A percentile compares a stretch with the other conserved stretches of the same genome.
These are phyloP conservation scores for Uromys caudimaculatus DNA, from an alignment of 2,797 vertebrate genomes.

Conservation along the genomic window DNA sequence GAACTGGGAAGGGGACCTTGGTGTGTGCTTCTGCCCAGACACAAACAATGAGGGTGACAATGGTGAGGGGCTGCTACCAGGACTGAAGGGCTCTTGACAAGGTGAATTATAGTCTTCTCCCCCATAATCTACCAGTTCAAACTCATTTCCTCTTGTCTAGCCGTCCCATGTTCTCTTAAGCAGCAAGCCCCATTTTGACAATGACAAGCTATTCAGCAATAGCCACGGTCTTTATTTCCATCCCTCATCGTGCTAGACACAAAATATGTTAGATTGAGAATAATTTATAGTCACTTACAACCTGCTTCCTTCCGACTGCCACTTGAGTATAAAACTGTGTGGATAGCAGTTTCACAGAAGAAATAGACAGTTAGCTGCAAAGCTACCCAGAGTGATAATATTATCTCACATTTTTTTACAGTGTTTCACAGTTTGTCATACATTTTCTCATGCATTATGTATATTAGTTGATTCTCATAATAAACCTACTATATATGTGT, in stretches of 20 bases:
- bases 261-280: constrained; percentile 74
- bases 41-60: not conserved
- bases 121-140: not conserved
- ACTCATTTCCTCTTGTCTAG: not conserved
- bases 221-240: constrained; percentile 59
- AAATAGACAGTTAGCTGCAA: constrained; percentile 65
- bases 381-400: constrained; percentile 68
- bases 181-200: not conserved
- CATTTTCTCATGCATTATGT: constrained; percentile 69
- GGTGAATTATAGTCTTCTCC: not conserved
- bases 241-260: constrained; percentile 70
- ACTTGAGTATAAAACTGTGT: constrained; percentile 67
- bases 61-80: not conserved
- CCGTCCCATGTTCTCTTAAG: not conserved
- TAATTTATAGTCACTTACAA: constrained; percentile 75
- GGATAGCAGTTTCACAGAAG: constrained; percentile 67
- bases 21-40: not conserved
- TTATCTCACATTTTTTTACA: constrained; percentile 71
- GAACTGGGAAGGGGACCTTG: not conserved
- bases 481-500: constrained; percentile 58
- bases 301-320: constrained; percentile 73
- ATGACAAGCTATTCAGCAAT: constrained; percentile 31
- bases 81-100: not conserved
- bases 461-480: constrained; percentile 59
- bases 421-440: constrained; percentile 74